phyloP scores from a whole-genome alignment of 2,888 invertebrate genomes.

The Diaperis boleti region DNA sequence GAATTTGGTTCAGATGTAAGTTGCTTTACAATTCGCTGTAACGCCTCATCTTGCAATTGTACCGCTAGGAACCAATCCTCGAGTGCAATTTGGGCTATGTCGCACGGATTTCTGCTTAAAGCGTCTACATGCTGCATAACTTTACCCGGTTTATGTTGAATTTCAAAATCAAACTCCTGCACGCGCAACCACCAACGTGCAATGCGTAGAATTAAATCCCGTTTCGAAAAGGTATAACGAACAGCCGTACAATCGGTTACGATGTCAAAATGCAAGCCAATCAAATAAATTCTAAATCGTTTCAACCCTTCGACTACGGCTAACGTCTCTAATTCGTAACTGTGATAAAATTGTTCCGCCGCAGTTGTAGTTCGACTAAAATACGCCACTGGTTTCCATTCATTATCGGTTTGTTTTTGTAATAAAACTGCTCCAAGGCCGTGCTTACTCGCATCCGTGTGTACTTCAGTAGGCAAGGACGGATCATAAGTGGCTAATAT shows the following conservation, averaged over 20 bases:
- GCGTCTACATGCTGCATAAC: constrained; percentile 54
- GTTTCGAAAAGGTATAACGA: constrained; percentile 33
- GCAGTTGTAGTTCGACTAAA: background rate
- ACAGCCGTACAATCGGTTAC: constrained; percentile 41
- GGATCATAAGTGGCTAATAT: background rate
- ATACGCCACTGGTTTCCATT: background rate
- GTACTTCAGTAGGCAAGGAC: background rate
- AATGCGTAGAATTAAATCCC: constrained; percentile 38
- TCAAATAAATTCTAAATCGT: background rate
- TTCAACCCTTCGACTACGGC: background rate
- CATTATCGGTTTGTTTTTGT: constrained; percentile 1
- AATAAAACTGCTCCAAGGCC: constrained; percentile 9
- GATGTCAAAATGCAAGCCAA: constrained; percentile 17
- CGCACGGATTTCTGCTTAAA: constrained; percentile 44
- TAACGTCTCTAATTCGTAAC: background rate
- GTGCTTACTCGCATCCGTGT: background rate
- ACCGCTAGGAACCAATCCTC: constrained; percentile 49
- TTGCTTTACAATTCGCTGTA: constrained; percentile 27
- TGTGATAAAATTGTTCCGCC: background rate
- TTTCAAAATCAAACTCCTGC: constrained; percentile 51
- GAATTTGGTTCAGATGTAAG: background rate
- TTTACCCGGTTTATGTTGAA: constrained; percentile 50
- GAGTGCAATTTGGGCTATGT: background rate
- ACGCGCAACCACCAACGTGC: constrained; percentile 53
- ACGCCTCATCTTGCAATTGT: constrained; percentile 46